These are phyloP conservation scores for Thunnus thynnus DNA, from an alignment of 2,113 vertebrate species.

Conservation along the genomic window DNA sequence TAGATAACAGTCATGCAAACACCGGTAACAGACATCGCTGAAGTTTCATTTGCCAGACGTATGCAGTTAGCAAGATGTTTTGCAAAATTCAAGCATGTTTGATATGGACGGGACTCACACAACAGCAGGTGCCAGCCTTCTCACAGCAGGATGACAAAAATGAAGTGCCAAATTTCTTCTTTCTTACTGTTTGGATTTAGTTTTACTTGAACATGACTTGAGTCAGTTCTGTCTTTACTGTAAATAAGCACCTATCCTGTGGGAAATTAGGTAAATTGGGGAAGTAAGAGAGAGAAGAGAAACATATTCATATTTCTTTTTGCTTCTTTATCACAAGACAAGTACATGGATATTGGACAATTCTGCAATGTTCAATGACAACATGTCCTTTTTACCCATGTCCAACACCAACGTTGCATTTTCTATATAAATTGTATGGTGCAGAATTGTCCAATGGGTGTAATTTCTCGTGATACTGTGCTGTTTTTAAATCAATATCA, in stretches of 20 bases:
- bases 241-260: not conserved
- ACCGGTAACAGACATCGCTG: not conserved
- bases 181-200: not conserved
- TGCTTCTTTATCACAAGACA: no score
- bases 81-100: conserved; percentile 1
- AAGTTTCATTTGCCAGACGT: not conserved
- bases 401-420: no score
- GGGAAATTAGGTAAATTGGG: not conserved
- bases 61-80: not conserved
- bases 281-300: no score
- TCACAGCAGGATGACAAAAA: conserved; percentile 1
- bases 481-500: no score
- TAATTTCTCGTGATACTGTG: no score
- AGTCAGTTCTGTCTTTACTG: not conserved
- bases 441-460: no score
- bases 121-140: not conserved
- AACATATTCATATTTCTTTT: no score
- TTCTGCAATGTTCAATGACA: no score
- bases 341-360: not conserved
- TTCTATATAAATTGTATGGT: no score
- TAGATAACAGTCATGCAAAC: no score
- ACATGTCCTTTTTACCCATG: no score
- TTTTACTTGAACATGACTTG: not conserved
- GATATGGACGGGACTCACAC: not conserved
- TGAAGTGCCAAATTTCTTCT: not conserved